Evolutionary conservation across 2,888 invertebrate genomes (phyloP).

Genomic region (Marronus borbonicus): DNA sequence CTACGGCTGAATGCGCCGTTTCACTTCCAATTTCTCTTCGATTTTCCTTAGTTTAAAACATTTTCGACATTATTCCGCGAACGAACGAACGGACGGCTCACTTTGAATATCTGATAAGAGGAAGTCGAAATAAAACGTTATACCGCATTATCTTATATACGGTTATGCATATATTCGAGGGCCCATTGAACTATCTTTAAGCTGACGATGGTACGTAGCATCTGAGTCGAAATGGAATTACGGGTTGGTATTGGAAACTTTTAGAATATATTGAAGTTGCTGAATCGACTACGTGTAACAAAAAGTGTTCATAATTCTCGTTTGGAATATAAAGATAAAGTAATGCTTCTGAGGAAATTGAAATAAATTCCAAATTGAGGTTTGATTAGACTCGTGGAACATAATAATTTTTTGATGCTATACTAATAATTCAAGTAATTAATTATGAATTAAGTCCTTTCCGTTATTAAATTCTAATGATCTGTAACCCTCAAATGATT

Average conservation of each 20-base stretch:
- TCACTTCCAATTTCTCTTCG: conserved; percentile 49
- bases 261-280: no score
- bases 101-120: conserved; percentile 44
- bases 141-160: conserved; percentile 2
- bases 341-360: no score
- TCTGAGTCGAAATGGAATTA: background rate
- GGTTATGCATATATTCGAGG: background rate
- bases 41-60: conserved; percentile 47
- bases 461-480: no score
- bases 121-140: conserved; percentile 24
- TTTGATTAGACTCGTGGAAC: no score
- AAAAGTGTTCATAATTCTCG: no score
- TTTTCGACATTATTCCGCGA: conserved; percentile 40
- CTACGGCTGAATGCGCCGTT: conserved; percentile 44
- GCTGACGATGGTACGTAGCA: background rate
- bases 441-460: no score
- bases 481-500: no score
- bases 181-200: background rate
- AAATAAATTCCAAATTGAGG: no score
- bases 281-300: no score
- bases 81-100: conserved; percentile 44
- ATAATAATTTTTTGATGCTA: no score
- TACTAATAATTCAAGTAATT: no score
- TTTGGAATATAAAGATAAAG: no score
- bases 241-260: background rate